These are phyloP conservation scores for Cynodonichthys magdalenae DNA, from an alignment of 2,797 vertebrate species.

Conservation along the genomic window DNA sequence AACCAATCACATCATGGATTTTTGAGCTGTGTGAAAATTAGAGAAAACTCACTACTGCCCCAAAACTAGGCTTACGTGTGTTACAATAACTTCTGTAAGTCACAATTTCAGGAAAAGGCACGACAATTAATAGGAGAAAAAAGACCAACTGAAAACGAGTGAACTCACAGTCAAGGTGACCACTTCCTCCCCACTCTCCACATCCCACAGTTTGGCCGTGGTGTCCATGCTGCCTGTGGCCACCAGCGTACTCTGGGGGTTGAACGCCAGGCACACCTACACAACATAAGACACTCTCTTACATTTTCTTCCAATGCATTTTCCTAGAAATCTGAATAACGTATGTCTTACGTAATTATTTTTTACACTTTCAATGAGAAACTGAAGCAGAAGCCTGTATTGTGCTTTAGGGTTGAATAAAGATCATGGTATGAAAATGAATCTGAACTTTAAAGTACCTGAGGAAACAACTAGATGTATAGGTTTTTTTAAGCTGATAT, in stretches of 20 bases:
- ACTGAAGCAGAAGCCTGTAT: neutral
- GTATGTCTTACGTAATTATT: neutral
- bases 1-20: conserved; percentile 32
- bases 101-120: neutral
- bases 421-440: neutral
- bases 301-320: conserved; percentile 5
- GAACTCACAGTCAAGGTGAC: conserved; percentile 84
- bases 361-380: neutral
- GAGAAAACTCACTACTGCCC: conserved; percentile 25
- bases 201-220: conserved; percentile 90
- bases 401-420: neutral
- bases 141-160: conserved; percentile 4
- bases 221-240: conserved; percentile 96
- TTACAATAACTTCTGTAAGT: conserved; percentile 12
- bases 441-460: neutral
- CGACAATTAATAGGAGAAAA: neutral
- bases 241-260: conserved; percentile 92
- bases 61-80: neutral
- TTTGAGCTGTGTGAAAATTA: conserved; percentile 42
- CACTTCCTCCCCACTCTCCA: conserved; percentile 88
- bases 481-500: neutral
- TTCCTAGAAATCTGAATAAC: neutral
- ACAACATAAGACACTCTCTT: conserved; percentile 24
- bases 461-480: neutral
- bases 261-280: conserved; percentile 95